phyloP scores from a whole-genome alignment of 2,113 vertebrate species.

The Psittacula cyanocephala region DNA sequence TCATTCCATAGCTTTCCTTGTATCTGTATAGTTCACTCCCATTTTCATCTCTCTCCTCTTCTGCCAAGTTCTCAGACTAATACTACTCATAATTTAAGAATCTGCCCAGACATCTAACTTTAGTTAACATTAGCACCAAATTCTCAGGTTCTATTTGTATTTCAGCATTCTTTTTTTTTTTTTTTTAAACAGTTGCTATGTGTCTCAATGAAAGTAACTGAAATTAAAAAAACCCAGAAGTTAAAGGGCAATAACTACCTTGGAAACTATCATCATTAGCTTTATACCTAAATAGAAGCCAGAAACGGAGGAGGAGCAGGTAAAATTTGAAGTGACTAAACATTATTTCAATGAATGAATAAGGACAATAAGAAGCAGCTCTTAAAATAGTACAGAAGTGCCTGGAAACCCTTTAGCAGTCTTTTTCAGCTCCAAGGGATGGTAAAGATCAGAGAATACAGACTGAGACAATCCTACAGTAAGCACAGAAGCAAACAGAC shows the following conservation, averaged over 20 bases:
- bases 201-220: not conserved
- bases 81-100: not conserved
- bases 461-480: not conserved
- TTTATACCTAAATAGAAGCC: not conserved
- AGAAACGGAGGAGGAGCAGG: not conserved
- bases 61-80: not conserved
- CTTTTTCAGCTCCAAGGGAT: not conserved
- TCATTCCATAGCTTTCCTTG: not conserved
- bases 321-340: not conserved
- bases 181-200: not conserved
- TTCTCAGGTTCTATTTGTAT: not conserved
- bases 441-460: not conserved
- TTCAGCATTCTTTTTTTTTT: not conserved
- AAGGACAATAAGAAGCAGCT: not conserved
- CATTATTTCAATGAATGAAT: not conserved
- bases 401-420: not conserved
- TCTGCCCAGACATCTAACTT: not conserved
- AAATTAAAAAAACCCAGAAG: not conserved
- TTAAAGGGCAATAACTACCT: not conserved
- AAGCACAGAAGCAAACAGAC: not conserved
- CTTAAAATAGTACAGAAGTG: slow-evolving; percentile 3
- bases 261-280: not conserved
- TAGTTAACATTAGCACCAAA: not conserved
- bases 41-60: not conserved
- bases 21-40: not conserved